Percentiles rank a stretch among this genome's conserved stretches.
Conservation (phyloP, 2,797 vertebrate species). For the Sebastiscus tertius region DNA sequence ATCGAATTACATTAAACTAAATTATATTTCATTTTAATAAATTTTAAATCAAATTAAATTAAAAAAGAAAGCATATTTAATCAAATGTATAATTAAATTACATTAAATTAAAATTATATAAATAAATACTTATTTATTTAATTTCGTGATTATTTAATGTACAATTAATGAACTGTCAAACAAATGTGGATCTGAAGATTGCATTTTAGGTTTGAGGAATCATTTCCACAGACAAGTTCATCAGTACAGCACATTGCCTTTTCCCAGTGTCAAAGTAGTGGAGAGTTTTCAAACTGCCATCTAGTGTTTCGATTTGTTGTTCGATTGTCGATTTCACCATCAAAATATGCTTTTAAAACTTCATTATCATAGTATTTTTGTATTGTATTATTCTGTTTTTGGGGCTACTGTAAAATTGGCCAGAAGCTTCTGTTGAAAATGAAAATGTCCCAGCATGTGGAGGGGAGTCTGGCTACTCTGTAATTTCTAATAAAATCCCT, state of each 20-base stretch:
- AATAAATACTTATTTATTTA: not conserved
- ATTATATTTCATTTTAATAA: not conserved
- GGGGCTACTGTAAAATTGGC: not conserved
- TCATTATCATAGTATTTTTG: not conserved
- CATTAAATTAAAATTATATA: too few species aligned
- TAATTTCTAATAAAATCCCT: slow-evolving; percentile 18
- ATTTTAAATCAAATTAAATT: not conserved
- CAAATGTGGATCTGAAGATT: not conserved
- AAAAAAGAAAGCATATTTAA: not conserved
- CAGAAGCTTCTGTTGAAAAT: not conserved
- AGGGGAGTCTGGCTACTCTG: not conserved
- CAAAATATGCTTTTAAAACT: not conserved
- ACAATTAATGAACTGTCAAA: not conserved
- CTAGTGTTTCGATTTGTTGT: not conserved
- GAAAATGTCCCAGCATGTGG: not conserved
- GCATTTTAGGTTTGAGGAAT: not conserved
- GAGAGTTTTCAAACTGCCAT: not conserved
- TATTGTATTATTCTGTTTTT: not conserved
- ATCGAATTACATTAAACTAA: not conserved
- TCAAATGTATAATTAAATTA: not conserved
- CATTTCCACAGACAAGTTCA: not conserved
- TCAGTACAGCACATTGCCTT: not conserved
- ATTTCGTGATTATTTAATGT: not conserved
- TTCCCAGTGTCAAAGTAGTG: not conserved
- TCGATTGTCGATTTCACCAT: not conserved